phyloP scores from a whole-genome alignment of 2,113 vertebrate genomes.

The Dolichotis patagonum region DNA sequence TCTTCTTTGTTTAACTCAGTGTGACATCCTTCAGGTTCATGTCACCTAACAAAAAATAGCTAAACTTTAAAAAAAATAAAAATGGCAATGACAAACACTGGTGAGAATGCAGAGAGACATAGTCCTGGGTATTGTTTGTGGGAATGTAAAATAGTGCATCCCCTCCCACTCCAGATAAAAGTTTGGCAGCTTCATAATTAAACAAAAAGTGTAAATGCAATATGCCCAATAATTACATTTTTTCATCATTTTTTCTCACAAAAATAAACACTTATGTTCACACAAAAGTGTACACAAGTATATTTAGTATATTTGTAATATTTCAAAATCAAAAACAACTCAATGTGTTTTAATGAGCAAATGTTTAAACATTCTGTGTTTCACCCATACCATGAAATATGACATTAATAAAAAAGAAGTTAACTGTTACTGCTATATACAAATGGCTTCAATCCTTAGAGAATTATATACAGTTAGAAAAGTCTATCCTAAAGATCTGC shows the following conservation, averaged over 20 bases:
- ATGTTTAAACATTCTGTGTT: not conserved
- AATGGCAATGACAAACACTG: not conserved
- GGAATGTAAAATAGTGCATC: not conserved
- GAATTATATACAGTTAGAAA: not conserved
- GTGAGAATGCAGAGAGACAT: not conserved
- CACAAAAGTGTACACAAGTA: not conserved
- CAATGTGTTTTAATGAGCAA: not conserved
- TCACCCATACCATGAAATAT: not conserved
- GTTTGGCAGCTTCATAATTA: not conserved
- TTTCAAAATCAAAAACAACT: not conserved
- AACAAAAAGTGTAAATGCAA: not conserved
- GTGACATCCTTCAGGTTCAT: not conserved
- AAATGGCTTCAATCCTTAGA: not conserved
- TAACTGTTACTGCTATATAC: not conserved
- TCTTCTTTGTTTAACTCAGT: not conserved
- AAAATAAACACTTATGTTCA: not conserved
- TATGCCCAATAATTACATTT: not conserved
- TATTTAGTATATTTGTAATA: not conserved
- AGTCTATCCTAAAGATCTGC: not conserved
- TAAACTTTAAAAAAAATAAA: not conserved
- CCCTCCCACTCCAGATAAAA: not conserved
- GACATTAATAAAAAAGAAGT: not conserved
- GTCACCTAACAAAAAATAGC: not conserved
- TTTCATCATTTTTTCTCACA: not conserved
- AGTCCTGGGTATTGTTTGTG: not conserved